These are phyloP conservation scores for Aphrocallistes beatrix DNA, from an alignment of 37 sponge, comb jelly and placozoan genomes.

Conservation along the genomic window DNA sequence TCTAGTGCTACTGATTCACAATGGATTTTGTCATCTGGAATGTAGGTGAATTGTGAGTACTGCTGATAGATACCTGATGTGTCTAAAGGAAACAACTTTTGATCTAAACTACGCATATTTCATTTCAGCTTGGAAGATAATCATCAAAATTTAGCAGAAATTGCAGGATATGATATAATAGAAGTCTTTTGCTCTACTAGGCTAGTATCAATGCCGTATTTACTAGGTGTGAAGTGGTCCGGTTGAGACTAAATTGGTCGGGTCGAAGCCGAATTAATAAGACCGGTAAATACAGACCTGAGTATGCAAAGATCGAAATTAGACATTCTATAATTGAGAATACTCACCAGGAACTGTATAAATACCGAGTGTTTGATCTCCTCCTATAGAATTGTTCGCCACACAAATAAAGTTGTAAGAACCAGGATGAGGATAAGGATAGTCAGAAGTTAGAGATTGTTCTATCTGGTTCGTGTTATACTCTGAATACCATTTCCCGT, in stretches of 20 bases:
- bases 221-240: too few species aligned
- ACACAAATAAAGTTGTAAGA: not conserved
- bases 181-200: not conserved
- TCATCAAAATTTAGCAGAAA: not conserved
- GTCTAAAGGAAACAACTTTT: not conserved
- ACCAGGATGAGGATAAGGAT: slow-evolving; percentile 15
- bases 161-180: not conserved
- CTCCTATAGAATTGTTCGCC: not conserved
- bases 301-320: too few species aligned
- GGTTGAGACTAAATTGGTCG: too few species aligned
- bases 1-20: not conserved
- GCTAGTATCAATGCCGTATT: too few species aligned
- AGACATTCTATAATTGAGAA: not conserved
- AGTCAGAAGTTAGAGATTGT: not conserved
- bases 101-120: not conserved
- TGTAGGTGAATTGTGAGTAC: slow-evolving; percentile 14
- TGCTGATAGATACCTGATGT: not conserved
- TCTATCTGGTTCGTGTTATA: not conserved
- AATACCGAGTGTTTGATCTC: not conserved
- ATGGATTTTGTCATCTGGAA: not conserved
- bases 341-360: not conserved
- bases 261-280: too few species aligned
- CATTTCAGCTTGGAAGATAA: not conserved
- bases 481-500: not conserved
- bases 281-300: too few species aligned